Conservation (phyloP, 2,797 vertebrate genomes). For the Salarias fasciatus region DNA sequence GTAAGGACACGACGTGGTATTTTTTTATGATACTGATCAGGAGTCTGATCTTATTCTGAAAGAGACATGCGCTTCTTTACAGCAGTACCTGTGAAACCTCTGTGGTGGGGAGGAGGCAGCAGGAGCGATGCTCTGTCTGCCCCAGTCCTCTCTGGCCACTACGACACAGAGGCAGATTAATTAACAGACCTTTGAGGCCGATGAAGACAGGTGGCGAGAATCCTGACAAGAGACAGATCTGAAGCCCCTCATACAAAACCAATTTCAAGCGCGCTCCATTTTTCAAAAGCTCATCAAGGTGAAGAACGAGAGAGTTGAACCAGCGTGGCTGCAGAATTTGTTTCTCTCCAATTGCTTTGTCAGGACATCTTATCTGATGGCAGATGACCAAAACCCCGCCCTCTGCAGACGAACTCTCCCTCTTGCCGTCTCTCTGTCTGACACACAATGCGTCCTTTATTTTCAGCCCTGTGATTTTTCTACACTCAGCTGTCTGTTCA, state of each 20-base stretch:
- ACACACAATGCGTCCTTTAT: conserved; percentile 31
- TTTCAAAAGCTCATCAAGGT: conserved; percentile 86
- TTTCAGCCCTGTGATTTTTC: too few relatives aligned
- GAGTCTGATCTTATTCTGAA: conserved; percentile 48
- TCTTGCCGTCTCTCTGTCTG: conserved; percentile 38
- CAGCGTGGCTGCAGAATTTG: conserved; percentile 77
- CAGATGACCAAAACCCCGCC: conserved; percentile 79
- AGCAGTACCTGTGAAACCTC: conserved; percentile 43
- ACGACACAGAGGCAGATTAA: conserved; percentile 78
- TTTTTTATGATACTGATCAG: conserved; percentile 67
- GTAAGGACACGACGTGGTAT: conserved; percentile 62
- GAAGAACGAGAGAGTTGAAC: conserved; percentile 80
- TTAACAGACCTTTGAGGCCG: conserved; percentile 81
- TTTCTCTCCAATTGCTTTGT: conserved; percentile 85
- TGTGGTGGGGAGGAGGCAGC: conserved; percentile 21
- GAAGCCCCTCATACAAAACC: conserved; percentile 84
- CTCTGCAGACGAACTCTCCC: conserved; percentile 58
- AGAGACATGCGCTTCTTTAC: conserved; percentile 66
- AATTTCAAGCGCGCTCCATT: conserved; percentile 82
- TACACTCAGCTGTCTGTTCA: too few relatives aligned
- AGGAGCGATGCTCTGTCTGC: conserved; percentile 34
- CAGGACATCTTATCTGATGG: conserved; percentile 83
- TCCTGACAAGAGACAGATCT: conserved; percentile 83
- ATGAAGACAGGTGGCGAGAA: conserved; percentile 88
- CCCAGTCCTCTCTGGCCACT: conserved; percentile 55